Evolutionary conservation across 2,797 vertebrate genomes (phyloP), one percentile per base, ranked within the genome.

Genomic region (Aselliscus stoliczkanus): DNA sequence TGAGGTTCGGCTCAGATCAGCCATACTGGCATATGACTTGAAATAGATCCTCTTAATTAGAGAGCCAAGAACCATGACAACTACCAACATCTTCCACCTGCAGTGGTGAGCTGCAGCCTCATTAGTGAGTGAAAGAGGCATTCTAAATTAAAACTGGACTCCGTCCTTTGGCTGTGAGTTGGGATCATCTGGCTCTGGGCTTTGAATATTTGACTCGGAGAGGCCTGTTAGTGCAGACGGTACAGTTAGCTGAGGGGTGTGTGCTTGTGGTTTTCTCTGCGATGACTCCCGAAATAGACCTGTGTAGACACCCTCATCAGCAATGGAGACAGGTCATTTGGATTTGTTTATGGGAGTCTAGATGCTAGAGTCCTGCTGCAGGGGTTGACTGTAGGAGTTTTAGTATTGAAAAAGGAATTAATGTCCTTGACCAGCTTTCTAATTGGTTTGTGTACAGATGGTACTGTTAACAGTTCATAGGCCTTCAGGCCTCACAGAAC

Each of bases 31-130:
- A 42, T 90, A 88, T 85, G 75, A 87, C 94, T 97, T 96, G 94
- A 97, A 97, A 97, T 96, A 97, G 95, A 96, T 95, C 82, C 70
- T 95, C 83, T 97, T 97, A 98, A 98, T 97, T 95, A 97, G 92
- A 87, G 92, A 94, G 88, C 86, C 95, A 97, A 94, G 90, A 97
- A 97, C 96, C 86, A 75, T 95, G 96, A 96, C 97, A 95, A 52
- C 95, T 94, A 93, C 85, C 86, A 93, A 13, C 77, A 72, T 96
- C 94, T 94, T 96, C 93, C 69, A 91, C 95, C 92, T 93, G 79
- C 54, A 67, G 90, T 94, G 58, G 52, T 95, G 73, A 92, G 81
- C 89, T 94, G 72, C 47, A 56, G 92, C 88, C 86, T 95, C 92
- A 93, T 97, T 96, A 95, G 90, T 95, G 92, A 95, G 90, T 94